A percentile compares a stretch with the other conserved stretches of the same genome.
Evolutionary conservation across 1,140 invertebrate genomes (phyloP).

Genomic region (Drosophila kohkoa): DNA sequence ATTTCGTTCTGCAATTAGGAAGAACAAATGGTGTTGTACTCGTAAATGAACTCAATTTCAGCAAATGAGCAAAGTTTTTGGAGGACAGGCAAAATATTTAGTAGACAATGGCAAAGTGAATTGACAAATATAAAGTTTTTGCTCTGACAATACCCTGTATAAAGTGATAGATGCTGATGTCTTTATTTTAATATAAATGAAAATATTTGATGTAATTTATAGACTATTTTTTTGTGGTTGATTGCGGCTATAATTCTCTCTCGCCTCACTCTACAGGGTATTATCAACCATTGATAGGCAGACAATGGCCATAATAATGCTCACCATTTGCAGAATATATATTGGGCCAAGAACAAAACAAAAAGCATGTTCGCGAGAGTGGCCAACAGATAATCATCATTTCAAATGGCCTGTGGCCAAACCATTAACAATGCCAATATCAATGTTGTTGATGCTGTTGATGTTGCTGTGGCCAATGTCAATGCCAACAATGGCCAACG

Average conservation of each 20-base stretch:
- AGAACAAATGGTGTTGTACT: constrained; percentile 40
- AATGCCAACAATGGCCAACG: constrained; percentile 17
- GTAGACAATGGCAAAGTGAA: constrained; percentile 5
- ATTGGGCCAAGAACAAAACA: constrained; percentile 33
- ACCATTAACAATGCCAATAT: constrained; percentile 30
- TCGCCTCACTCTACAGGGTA: not conserved
- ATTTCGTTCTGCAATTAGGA: constrained; percentile 64
- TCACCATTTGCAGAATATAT: constrained; percentile 12
- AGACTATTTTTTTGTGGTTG: not conserved
- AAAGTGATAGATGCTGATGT: not conserved
- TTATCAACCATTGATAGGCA: not conserved
- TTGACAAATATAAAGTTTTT: not conserved
- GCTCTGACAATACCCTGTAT: constrained; percentile 13
- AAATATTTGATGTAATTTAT: not conserved
- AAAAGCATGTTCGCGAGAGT: constrained; percentile 19
- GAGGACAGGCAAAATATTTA: constrained; percentile 1
- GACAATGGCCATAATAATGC: constrained; percentile 3
- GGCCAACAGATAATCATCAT: constrained; percentile 38
- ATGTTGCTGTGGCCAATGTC: constrained; percentile 2
- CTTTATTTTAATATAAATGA: not conserved
- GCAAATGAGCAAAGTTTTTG: constrained; percentile 67
- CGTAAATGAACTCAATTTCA: constrained; percentile 39
- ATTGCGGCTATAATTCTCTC: not conserved
- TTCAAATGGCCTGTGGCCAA: constrained; percentile 42
- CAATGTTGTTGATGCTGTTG: not conserved